Base-by-base conservation (phyloP, 2,797 vertebrate genomes). In the Chaunax sp. region DNA sequence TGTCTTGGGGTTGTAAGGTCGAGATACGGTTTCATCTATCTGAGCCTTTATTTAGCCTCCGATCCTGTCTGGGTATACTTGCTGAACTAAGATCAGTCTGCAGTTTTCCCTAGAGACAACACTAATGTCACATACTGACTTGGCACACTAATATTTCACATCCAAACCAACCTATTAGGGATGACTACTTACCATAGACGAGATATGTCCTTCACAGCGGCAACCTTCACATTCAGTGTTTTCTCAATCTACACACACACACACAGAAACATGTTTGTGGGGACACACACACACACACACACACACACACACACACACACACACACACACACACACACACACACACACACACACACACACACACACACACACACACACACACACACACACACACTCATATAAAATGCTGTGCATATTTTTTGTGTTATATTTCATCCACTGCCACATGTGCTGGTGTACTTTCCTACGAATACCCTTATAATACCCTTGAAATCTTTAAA, bases 131-230 rank as follows among this genome's bases (percentile, higher is more conserved):
- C 95, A 96, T 92, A 91, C 91, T 86, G 86, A 92, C 47, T 90
- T 93, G 94, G 93, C 94, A 94, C 94, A 91, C 93, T 94, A 94
- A 97, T 97, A 97, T 97, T 97, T 99, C 96, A 98, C 93, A 91
- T 90, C 89, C 93, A 94, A 93, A 93, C 92, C 90, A 95, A 95
- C 96, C 96, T 97, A 98, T 98, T 98, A 98, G 92, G 94, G 93
- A 95, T 96, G 96, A 96, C 93, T 95, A 95, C 95, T 96, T 96
- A 95, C 95, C 94, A 93, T 96, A 95, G 93, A 89, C 93, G 94
- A 95, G 96, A 94, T 94, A 94, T 95, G 95, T 96, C 96, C 97
- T 98, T 97, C 96, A 96, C 93, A 92, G 93, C 94, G 89, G 87
- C 88, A 97, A 97, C 94, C 94, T 95, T 93, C 90, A 92, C 88